phyloP scores from a whole-genome alignment of 2,113 vertebrate genomes.

The Pardalotus punctatus region DNA sequence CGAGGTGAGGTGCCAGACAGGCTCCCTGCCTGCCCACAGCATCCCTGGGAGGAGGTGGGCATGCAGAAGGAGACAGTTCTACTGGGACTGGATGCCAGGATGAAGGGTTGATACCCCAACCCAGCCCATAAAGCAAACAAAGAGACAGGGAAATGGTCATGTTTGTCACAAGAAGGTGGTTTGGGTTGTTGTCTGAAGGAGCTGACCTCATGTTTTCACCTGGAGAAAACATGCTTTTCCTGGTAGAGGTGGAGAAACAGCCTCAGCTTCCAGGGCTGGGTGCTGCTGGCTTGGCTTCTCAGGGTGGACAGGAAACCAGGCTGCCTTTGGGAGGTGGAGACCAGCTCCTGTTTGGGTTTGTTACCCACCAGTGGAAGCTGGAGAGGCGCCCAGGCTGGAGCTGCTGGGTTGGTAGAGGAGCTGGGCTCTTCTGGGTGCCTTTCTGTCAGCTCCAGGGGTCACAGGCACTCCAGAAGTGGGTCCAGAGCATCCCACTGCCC shows the following conservation, averaged over 20 bases:
- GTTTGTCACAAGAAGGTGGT: background rate
- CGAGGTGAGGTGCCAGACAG: background rate
- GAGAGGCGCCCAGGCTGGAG: background rate
- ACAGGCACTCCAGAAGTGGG: background rate
- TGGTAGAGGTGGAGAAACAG: background rate
- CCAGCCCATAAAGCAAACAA: background rate
- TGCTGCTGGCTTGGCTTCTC: background rate
- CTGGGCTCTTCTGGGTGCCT: background rate
- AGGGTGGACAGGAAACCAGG: conserved; percentile 1
- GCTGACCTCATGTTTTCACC: conserved; percentile 53
- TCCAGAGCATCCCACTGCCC: background rate
- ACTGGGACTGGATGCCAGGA: background rate
- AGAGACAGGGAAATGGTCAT: background rate
- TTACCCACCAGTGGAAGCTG: background rate
- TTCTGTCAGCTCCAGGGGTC: background rate
- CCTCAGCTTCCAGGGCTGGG: background rate
- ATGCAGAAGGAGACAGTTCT: background rate
- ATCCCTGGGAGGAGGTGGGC: background rate
- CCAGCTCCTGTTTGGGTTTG: background rate
- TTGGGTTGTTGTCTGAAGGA: background rate
- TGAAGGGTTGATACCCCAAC: background rate
- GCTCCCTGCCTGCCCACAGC: background rate
- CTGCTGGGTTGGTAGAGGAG: background rate
- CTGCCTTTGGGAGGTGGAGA: background rate
- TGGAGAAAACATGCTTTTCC: conserved; percentile 27